Evolutionary conservation across 2,888 invertebrate genomes (phyloP), one percentile per base, ranked within the genome.

Genomic region (Sarcophaga rosellei): DNA sequence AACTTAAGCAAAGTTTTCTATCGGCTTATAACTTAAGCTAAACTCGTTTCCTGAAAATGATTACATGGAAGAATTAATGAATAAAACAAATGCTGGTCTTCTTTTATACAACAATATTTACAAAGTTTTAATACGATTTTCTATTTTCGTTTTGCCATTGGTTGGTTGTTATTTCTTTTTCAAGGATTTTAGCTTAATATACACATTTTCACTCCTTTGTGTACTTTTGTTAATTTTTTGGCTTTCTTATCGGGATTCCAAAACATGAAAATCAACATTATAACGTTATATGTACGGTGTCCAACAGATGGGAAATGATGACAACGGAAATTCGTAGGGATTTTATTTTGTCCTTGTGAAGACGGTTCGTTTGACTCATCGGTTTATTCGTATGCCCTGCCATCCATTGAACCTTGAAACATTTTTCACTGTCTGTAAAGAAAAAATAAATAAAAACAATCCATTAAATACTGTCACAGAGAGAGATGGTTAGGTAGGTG

Each of bases 281-380:
- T 96, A 61, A 96, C 95, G 91, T 97, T 97, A 91, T 97, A n/a
- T n/a, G n/a, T n/a, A 97, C 0, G 97, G 97, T 0, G 96, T 96
- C 97, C 97, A 97, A 94, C 97, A 97, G 65, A 97, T 93, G 59
- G 97, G 94, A 91, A 97, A 97, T 97, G 79, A 97, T 97, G 15
- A 97, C 96, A 6, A 97, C 95, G 0, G 97, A 97, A 94, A 97
- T 96, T 81, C 96, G 94, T 70, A 97, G 91, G 0, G 96, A 96
- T 91, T 96, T 96, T 94, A 95, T 95, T 93, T 96, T 97, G 0
- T 97, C 97, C 88, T 96, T 94, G 89, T 96, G 95, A 90, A 97
- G 94, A 69, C 96, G 93, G 90, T 96, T 96, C 89, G 95, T 93
- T 81, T 92, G 92, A 35, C 91, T 90, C 4, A 91, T 90, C 44